Base-by-base conservation (phyloP, 2,888 invertebrate genomes). In the Synergus umbraculus region DNA sequence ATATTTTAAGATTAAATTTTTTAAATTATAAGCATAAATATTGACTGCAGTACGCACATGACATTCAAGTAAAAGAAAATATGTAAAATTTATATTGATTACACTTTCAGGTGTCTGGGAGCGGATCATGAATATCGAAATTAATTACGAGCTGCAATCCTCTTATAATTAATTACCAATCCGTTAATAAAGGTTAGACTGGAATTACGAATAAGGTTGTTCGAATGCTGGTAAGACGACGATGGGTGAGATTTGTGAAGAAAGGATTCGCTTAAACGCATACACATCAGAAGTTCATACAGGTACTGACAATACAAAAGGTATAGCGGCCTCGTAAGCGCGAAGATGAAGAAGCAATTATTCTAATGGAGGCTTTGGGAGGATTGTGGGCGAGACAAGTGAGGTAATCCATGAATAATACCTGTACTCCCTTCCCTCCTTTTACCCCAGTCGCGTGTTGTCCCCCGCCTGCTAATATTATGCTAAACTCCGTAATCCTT, bases 331-430 rank as follows among this genome's bases (percentile, higher is more conserved):
- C 83, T 87, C 88, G 85, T 88, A 88, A 90, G 89, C 88, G 89
- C 87, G 89, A 91, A 91, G 90, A 91, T 91, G 91, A 91, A 90
- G 90, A 90, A 91, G 91, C 91, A 91, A 91, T 91, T 91, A 91
- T 91, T 91, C 90, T 91, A 91, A 91, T 91, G 91, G 91, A 90
- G 89, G 90, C 88, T 88, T 89, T 89, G 88, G 88, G 87, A 87
- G 90, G 90, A 90, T 90, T 88, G 90, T 89, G 90, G 87, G 86
- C 84, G 88, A 89, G 91, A 91, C 91, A 91, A 91, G 91, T 91
- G 89, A 89, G 90, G 91, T 91, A 91, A 91, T 91, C 91, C 91
- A 91, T 91, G 91, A 91, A 91, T 91, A 90, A 90, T 90, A 89
- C 89, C 87, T 83, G 82, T 81, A 81, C 82, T 83, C 84, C 79